Conservation (phyloP, 2,113 vertebrate species). For the Gymnocephalus cernua region DNA sequence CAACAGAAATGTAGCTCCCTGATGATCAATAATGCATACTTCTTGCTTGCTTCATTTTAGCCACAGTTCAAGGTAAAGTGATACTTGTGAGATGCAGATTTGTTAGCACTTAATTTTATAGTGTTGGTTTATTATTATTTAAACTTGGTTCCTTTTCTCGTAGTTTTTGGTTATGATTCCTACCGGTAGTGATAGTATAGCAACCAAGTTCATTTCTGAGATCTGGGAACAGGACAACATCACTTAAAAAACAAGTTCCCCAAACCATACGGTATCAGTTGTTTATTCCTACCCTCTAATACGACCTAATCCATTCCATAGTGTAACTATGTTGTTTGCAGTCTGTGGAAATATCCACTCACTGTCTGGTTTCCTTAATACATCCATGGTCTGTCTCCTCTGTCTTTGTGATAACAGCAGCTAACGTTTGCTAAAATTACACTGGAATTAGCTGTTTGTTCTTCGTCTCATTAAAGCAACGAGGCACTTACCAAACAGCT, state of each 20-base stretch:
- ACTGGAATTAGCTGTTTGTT: neutral
- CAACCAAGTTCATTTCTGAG: neutral
- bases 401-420: neutral
- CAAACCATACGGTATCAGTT: too few relatives aligned
- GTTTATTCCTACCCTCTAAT: too few relatives aligned
- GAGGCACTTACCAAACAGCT: neutral
- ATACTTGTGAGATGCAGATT: neutral
- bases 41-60: neutral
- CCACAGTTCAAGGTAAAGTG: neutral
- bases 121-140: neutral
- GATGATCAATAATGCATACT: neutral
- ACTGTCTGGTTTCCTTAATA: neutral
- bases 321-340: neutral
- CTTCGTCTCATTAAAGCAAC: neutral
- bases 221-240: too few relatives aligned
- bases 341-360: neutral
- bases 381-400: neutral
- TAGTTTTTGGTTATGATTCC: neutral
- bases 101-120: neutral
- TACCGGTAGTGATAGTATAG: neutral
- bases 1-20: neutral
- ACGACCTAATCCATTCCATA: too few relatives aligned
- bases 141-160: neutral
- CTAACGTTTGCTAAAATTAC: neutral
- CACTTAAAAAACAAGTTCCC: too few relatives aligned